A percentile compares a stretch with the other conserved stretches of the same genome.
Conservation (phyloP, 2,113 vertebrate genomes). For the Malurus alboscapulatus region DNA sequence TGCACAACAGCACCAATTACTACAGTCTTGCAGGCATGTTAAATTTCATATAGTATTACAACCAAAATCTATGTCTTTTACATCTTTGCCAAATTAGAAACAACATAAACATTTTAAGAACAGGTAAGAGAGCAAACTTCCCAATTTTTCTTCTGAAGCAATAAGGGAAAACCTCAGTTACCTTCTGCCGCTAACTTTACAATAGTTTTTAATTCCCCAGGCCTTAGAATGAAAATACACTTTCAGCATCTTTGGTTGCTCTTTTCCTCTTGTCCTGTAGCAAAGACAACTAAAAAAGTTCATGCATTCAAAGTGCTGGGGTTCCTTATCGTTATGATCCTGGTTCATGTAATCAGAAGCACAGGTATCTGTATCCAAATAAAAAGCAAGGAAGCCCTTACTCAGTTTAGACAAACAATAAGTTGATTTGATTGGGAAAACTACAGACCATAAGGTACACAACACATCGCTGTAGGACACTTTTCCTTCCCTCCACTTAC, state of each 20-base stretch:
- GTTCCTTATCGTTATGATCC: background rate
- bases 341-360: background rate
- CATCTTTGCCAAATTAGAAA: background rate
- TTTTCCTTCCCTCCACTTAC: background rate
- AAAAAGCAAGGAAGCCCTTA: background rate
- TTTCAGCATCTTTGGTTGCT: background rate
- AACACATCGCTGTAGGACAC: rapidly evolving
- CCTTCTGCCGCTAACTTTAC: background rate
- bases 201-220: background rate
- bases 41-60: background rate
- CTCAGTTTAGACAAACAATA: background rate
- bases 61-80: background rate
- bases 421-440: background rate
- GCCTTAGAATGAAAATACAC: background rate
- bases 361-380: background rate
- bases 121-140: background rate
- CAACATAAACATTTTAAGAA: background rate
- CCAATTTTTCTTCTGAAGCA: background rate
- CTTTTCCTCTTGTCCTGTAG: background rate
- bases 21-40: background rate
- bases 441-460: background rate
- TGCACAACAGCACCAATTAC: background rate
- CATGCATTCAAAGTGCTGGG: background rate
- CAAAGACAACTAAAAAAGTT: background rate
- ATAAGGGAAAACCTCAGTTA: background rate